phyloP scores from a whole-genome alignment of 2,113 vertebrate species.

The Psilopogon haemacephalus region DNA sequence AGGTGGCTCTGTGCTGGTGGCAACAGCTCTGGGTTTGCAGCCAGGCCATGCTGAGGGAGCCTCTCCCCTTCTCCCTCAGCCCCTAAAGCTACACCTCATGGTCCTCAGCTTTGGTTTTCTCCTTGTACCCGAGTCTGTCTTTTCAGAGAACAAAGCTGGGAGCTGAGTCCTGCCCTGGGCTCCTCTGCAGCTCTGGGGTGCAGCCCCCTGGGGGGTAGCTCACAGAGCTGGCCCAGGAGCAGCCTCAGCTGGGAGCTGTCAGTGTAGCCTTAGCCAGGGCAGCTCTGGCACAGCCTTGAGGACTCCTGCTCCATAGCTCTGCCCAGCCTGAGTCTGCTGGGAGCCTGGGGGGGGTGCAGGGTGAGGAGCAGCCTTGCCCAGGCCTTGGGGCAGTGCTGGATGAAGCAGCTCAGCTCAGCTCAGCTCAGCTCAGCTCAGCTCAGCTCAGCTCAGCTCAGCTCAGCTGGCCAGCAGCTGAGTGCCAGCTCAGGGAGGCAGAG shows the following conservation, averaged over 20 bases:
- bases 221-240: background rate
- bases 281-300: background rate
- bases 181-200: background rate
- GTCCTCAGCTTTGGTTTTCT: background rate
- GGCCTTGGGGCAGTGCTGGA: background rate
- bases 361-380: background rate
- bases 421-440: too few species aligned
- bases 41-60: background rate
- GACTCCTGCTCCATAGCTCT: background rate
- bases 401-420: background rate
- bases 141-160: background rate
- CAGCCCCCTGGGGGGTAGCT: background rate
- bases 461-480: too few species aligned
- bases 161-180: background rate
- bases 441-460: too few species aligned
- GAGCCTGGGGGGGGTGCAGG: background rate
- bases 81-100: background rate
- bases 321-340: background rate
- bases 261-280: background rate
- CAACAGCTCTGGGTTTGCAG: background rate
- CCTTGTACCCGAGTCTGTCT: background rate
- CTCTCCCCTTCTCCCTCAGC: background rate
- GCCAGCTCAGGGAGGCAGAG: background rate
- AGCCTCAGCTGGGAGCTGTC: background rate
- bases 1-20: background rate